A percentile compares a stretch with the other conserved stretches of the same genome.
Conservation (phyloP, 2,797 vertebrate species). For the Onychomys arenicola region DNA sequence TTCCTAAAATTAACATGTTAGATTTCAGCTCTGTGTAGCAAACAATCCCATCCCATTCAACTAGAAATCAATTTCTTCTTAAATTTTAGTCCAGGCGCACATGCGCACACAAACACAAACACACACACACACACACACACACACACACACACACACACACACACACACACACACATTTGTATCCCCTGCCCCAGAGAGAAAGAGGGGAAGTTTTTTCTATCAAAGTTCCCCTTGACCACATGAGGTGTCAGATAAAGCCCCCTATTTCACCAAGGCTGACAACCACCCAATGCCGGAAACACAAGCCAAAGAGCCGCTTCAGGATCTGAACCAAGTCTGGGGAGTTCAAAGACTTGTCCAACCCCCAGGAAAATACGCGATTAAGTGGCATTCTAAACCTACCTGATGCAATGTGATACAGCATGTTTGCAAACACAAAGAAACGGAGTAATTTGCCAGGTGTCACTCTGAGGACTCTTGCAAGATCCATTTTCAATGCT, state of each 20-base stretch:
- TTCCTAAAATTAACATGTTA: slow-evolving; percentile 8
- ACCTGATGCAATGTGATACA: background rate
- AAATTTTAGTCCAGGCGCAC: background rate
- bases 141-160: background rate
- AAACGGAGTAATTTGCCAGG: slow-evolving; percentile 57
- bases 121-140: background rate
- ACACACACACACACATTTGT: background rate
- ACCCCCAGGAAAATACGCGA: slow-evolving; percentile 31
- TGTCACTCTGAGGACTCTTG: background rate
- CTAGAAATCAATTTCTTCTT: background rate
- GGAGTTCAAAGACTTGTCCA: background rate
- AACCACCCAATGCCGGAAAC: background rate
- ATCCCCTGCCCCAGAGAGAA: background rate
- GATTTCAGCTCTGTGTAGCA: background rate
- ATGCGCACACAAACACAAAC: background rate
- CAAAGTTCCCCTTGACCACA: background rate
- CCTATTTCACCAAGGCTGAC: background rate
- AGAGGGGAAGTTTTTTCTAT: background rate
- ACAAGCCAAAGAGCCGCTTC: background rate
- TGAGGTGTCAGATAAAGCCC: background rate
- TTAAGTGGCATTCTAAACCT: slow-evolving; percentile 46
- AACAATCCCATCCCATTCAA: slow-evolving; percentile 12
- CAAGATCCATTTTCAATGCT: slow-evolving; percentile 53
- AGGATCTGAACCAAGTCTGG: background rate
- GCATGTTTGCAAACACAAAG: slow-evolving; percentile 60